These are phyloP conservation scores for Hirtodrosophila confusa DNA, from an alignment of 2,888 invertebrate genomes.

Conservation along the genomic window DNA sequence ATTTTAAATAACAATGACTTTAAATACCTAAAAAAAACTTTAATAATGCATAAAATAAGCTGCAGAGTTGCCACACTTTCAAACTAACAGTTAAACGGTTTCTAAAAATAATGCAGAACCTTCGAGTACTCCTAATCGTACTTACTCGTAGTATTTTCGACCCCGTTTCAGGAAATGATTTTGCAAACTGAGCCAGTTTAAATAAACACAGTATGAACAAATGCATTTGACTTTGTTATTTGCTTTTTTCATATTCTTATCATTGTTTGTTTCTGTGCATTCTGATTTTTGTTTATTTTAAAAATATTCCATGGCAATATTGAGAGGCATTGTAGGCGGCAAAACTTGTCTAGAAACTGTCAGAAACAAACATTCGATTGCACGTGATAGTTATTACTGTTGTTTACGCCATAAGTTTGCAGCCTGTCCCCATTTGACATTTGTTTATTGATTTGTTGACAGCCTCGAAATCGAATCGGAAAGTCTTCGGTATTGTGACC, in stretches of 20 bases:
- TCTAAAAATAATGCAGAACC: too few relatives aligned
- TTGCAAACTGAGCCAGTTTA: too few relatives aligned
- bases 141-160: too few relatives aligned
- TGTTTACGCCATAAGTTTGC: neutral
- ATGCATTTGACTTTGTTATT: too few relatives aligned
- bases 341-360: slow-evolving; percentile 2
- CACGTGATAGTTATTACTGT: slow-evolving; percentile 14
- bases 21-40: too few relatives aligned
- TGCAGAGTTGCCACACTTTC: too few relatives aligned
- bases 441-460: slow-evolving; percentile 63
- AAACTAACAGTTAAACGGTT: too few relatives aligned
- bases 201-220: too few relatives aligned
- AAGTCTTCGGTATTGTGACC: slow-evolving; percentile 16
- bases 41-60: too few relatives aligned
- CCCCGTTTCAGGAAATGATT: too few relatives aligned
- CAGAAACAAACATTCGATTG: neutral
- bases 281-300: neutral
- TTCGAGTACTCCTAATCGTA: too few relatives aligned
- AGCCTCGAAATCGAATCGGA: slow-evolving; percentile 24
- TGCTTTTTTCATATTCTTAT: neutral
- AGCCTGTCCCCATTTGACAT: neutral
- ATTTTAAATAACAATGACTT: too few relatives aligned
- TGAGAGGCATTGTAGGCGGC: neutral
- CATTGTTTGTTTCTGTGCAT: slow-evolving; percentile 13
- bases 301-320: slow-evolving; percentile 18